A percentile compares a stretch with the other conserved stretches of the same genome.
Evolutionary conservation across 2,113 vertebrate genomes (phyloP).

Genomic region (Chauna torquata): DNA sequence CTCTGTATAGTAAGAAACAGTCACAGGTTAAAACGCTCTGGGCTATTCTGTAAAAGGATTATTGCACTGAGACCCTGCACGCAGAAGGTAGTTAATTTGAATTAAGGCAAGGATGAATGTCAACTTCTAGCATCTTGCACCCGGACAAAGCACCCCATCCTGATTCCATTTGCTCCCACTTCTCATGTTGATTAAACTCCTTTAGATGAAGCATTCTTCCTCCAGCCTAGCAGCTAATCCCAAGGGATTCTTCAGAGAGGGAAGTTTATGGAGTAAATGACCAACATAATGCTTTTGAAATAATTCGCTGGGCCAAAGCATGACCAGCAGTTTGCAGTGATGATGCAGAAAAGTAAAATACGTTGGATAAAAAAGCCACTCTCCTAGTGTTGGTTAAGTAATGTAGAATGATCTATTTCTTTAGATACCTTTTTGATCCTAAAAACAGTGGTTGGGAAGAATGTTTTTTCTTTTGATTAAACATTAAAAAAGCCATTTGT

Average conservation of each 20-base stretch:
- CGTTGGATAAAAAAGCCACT: not conserved
- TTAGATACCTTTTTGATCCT: not conserved
- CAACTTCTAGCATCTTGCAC: not conserved
- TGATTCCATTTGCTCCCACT: not conserved
- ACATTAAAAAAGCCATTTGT: not conserved
- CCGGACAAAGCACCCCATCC: not conserved
- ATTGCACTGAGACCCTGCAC: accelerated
- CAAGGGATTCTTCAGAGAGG: not conserved
- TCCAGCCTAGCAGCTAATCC: not conserved
- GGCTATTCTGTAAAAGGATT: not conserved
- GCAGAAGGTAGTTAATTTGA: not conserved
- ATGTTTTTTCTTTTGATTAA: not conserved
- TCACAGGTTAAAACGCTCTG: not conserved
- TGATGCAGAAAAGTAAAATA: not conserved
- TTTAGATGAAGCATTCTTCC: not conserved
- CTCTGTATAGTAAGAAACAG: not conserved
- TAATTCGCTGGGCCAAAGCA: not conserved
- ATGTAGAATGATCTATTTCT: not conserved
- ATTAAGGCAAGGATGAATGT: not conserved
- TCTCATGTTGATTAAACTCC: not conserved
- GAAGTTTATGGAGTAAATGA: not conserved
- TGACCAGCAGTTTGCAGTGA: not conserved
- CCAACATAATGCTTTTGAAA: not conserved
- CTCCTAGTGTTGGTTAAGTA: not conserved
- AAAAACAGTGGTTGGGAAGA: not conserved